Conservation (phyloP, 2,888 invertebrate species). For the Pristionchus exspectatus region DNA sequence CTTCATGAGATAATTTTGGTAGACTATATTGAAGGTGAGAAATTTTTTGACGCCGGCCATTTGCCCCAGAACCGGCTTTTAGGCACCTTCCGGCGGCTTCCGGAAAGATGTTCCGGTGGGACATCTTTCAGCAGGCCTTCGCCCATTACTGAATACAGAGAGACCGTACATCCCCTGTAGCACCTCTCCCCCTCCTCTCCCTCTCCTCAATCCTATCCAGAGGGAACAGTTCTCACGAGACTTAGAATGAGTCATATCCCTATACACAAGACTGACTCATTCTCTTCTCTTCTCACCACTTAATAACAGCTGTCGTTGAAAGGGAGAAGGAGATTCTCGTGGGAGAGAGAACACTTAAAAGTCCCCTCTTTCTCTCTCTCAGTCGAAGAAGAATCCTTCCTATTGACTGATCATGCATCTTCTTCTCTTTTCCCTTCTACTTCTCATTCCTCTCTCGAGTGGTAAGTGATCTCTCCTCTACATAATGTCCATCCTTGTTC, state of each 20-base stretch:
- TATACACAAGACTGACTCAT: slow-evolving; percentile 16
- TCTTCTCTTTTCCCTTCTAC: slow-evolving; percentile 3
- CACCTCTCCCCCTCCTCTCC: not conserved
- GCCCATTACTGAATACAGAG: too few species aligned
- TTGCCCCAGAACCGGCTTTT: too few species aligned
- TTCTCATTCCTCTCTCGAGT: not conserved
- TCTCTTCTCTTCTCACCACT: slow-evolving; percentile 8
- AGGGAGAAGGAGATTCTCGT: not conserved
- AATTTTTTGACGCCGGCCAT: too few species aligned
- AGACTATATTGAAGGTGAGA: too few species aligned
- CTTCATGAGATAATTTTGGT: too few species aligned
- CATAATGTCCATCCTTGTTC: not conserved
- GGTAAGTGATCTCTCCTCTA: not conserved
- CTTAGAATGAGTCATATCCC: slow-evolving; percentile 35
- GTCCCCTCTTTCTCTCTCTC: slow-evolving; percentile 14
- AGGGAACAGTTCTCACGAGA: slow-evolving; percentile 25
- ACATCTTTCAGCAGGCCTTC: too few species aligned
- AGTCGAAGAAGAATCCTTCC: not conserved
- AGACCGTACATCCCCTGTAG: too few species aligned
- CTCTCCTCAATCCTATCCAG: not conserved
- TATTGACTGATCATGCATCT: slow-evolving; percentile 21
- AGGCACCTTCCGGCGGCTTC: too few species aligned
- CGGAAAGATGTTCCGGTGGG: too few species aligned
- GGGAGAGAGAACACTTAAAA: slow-evolving; percentile 19
- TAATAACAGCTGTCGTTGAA: slow-evolving; percentile 35